Base-by-base conservation (phyloP, 2,113 vertebrate genomes). In the Oreocharis arfaki region DNA sequence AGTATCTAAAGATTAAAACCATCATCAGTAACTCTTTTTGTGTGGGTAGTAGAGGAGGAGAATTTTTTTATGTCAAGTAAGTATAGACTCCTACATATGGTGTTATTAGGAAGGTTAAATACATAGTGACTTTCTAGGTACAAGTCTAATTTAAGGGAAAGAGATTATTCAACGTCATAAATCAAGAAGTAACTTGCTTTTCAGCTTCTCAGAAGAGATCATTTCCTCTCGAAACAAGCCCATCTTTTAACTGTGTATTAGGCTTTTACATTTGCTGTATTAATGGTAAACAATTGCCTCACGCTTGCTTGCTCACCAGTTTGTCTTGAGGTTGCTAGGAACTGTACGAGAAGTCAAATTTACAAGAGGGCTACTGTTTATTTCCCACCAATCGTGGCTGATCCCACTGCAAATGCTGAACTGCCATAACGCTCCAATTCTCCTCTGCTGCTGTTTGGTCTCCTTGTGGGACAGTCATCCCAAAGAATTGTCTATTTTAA, bases 31-130 rank as follows among this genome's bases (percentile, higher is more conserved):
- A 81, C 71, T 81, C 80, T 80, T 74, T 93, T 63, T 63, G 80
- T 93, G 96, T 95, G 88, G 95, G 94, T 80, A 73, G 85, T 53
- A 93, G 55, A 90, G 76, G 71, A 90, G 94, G 73, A 92, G 68
- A 92, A 20, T 57, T 80, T 89, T 95, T 92, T 74, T 14, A 87
- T 95, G 60, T 64, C 65, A 97, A 74, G 27, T 60, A 95, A 74
- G 61, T 73, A 79, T 89, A 83, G 61, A 94, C 94, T 91, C 93
- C 94, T 94, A 93, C 87, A 65, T 87, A 60, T 19, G 46, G 16
- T 52, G 46, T 50, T 85, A 80, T 90, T 90, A 95, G 74, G 70
- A 73, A 87, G 85, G 74, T 87, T 95, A 91, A 87, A 82, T 87
- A 85, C 46, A 55, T 26, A 77, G 70, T 63, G 75, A 77, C 63